Percentiles rank a stretch among this genome's conserved stretches.
phyloP scores from a whole-genome alignment of 2,888 invertebrate genomes.

The Lasius fuliginosus region DNA sequence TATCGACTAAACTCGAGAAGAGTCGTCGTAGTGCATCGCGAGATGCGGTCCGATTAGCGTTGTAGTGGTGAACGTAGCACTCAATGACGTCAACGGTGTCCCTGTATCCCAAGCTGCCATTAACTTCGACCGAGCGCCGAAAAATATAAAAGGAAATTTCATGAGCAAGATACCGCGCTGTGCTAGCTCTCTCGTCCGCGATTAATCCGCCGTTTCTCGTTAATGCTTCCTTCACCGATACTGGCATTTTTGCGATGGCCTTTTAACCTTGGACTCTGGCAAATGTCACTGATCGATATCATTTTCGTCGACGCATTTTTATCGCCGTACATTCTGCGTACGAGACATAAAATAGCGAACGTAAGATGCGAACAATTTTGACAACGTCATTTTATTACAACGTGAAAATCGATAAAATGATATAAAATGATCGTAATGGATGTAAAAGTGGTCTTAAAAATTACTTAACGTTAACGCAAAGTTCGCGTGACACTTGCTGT shows the following conservation, averaged over 20 bases:
- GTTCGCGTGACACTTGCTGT: not conserved
- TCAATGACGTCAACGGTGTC: conserved; percentile 67
- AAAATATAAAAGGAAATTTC: conserved; percentile 59
- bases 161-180: conserved; percentile 33
- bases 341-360: not conserved
- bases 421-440: not conserved
- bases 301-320: conserved; percentile 45
- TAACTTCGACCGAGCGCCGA: conserved; percentile 57
- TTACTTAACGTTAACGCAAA: not conserved
- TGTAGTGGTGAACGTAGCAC: conserved; percentile 53
- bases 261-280: conserved; percentile 38
- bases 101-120: conserved; percentile 60
- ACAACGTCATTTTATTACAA: conserved; percentile 20
- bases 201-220: conserved; percentile 45
- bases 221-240: conserved; percentile 41
- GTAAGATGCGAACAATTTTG: conserved; percentile 31
- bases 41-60: conserved; percentile 44
- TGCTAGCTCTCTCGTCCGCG: not conserved
- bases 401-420: not conserved
- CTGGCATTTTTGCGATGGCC: conserved; percentile 35
- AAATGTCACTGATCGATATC: conserved; percentile 52
- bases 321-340: not conserved
- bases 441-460: not conserved
- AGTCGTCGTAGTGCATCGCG: conserved; percentile 54
- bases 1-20: conserved; percentile 49